phyloP scores from a whole-genome alignment of 2,888 invertebrate genomes.

The Cheilosia vulpina region DNA sequence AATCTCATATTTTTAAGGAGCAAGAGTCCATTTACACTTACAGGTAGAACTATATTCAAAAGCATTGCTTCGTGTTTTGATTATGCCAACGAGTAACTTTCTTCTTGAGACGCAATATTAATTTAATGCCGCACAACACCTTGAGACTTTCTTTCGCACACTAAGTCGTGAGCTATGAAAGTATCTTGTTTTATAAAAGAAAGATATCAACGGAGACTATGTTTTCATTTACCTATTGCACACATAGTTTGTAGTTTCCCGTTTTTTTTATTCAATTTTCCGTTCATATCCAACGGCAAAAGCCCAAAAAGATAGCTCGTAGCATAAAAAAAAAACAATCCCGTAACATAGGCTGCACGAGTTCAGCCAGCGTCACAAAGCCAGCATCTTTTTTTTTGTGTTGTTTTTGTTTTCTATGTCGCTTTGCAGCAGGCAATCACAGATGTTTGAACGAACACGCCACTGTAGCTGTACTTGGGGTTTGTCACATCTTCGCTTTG shows the following conservation, averaged over 20 bases:
- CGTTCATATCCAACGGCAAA: constrained; percentile 6
- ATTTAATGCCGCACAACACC: constrained; percentile 76
- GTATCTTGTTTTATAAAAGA: constrained; percentile 82
- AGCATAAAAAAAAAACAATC: constrained; percentile 51
- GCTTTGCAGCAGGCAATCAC: constrained; percentile 29
- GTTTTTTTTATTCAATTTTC: constrained; percentile 31
- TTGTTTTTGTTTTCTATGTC: background rate
- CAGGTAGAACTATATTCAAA: constrained; percentile 20
- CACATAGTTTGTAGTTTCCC: constrained; percentile 51
- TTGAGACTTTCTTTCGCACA: constrained; percentile 82
- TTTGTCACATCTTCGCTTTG: constrained; percentile 60
- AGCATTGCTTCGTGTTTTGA: constrained; percentile 15
- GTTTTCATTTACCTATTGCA: constrained; percentile 50
- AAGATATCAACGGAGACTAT: constrained; percentile 60
- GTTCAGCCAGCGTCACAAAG: constrained; percentile 65
- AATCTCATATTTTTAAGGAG: background rate
- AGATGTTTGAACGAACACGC: constrained; percentile 54
- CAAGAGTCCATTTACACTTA: constrained; percentile 17
- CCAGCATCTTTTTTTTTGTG: constrained; percentile 13
- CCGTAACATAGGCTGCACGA: constrained; percentile 65
- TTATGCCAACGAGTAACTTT: constrained; percentile 29
- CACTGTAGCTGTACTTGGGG: constrained; percentile 15
- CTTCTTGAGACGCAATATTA: constrained; percentile 40
- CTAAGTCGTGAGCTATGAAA: constrained; percentile 82
- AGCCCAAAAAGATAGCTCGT: constrained; percentile 38